Base-by-base conservation (phyloP, 2,888 invertebrate species). In the Melieria omissa region DNA sequence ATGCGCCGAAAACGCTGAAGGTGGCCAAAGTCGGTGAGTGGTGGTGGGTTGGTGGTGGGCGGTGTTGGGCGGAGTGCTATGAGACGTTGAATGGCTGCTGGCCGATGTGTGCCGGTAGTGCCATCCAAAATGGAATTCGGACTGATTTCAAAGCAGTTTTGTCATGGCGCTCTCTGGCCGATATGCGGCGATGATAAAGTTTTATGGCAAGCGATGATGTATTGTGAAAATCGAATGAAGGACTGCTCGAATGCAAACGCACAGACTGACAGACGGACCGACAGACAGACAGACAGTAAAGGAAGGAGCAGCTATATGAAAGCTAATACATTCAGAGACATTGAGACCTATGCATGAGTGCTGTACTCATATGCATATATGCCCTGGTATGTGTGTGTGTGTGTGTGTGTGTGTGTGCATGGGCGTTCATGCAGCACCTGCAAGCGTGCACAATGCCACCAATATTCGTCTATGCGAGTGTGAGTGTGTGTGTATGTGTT, bases 101-200 rank as follows among this genome's bases (percentile, higher is more conserved):
- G 16, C 16, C 16, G 1, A 3, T 1, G 29, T 29, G 29, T 29
- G 29, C n/a, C 73, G 76, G 75, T 75, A 76, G 74, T 71, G 75
- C 71, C 71, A 75, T 60, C 67, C 73, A 29, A 71, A 75, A 80
- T 82, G 82, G 80, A 81, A 81, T 79, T 80, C 79, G 79, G 81
- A 80, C 81, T 81, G 83, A 83, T 83, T 83, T 83, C 79, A 77
- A 79, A 82, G 80, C 83, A 83, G 81, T 82, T 83, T 79, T 82
- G 83, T 82, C 82, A 82, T 83, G 82, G 80, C 76, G 79, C 78
- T 77, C 78, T 78, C 79, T 77, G 79, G 78, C 75, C 78, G 79
- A 80, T 79, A 80, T 76, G 77, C 57, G 67, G 42, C 29, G 62
- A 67, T 75, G 67, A 71, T 69, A 74, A 71, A 55, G 68, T 75